These are phyloP conservation scores for Drosophila biarmipes DNA, from an alignment of 1,140 invertebrate species.

Conservation along the genomic window DNA sequence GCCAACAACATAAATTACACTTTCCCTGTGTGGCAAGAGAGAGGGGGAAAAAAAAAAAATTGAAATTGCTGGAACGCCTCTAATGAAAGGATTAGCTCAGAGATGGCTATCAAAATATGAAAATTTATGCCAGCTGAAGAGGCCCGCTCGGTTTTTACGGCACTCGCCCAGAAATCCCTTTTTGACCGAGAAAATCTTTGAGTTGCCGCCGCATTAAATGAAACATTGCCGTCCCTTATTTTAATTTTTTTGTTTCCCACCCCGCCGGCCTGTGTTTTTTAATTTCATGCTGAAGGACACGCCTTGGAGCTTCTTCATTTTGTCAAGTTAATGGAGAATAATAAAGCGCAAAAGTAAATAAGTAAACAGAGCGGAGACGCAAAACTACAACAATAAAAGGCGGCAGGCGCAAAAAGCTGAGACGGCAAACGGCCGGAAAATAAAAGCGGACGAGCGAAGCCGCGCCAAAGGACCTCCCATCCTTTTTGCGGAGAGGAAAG, in stretches of 20 bases:
- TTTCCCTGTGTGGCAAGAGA: constrained; percentile 30
- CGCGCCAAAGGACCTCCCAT: constrained; percentile 38
- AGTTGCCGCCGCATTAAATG: constrained; percentile 44
- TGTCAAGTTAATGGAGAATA: constrained; percentile 83
- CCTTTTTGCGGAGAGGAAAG: neutral
- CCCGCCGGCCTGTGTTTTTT: constrained; percentile 33
- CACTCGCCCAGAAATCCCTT: constrained; percentile 37
- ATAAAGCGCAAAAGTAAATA: constrained; percentile 82
- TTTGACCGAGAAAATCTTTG: constrained; percentile 33
- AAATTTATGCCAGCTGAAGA: constrained; percentile 57
- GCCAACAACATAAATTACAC: constrained; percentile 61
- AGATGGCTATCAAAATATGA: constrained; percentile 63
- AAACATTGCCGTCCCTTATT: constrained; percentile 31
- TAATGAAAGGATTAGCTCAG: constrained; percentile 62
- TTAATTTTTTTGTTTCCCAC: neutral
- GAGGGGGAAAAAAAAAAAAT: constrained; percentile 1
- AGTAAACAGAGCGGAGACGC: constrained; percentile 68
- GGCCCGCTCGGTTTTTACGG: constrained; percentile 22
- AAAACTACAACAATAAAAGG: constrained; percentile 81
- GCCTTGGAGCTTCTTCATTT: constrained; percentile 63
- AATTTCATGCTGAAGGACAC: constrained; percentile 55
- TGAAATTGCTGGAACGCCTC: constrained; percentile 52
- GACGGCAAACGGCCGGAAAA: constrained; percentile 79
- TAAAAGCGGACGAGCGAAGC: constrained; percentile 65
- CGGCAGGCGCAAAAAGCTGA: constrained; percentile 70